Evolutionary conservation across 2,797 vertebrate species (phyloP), one percentile per base, ranked within the genome.

Genomic region (Cirrhinus mrigala): DNA sequence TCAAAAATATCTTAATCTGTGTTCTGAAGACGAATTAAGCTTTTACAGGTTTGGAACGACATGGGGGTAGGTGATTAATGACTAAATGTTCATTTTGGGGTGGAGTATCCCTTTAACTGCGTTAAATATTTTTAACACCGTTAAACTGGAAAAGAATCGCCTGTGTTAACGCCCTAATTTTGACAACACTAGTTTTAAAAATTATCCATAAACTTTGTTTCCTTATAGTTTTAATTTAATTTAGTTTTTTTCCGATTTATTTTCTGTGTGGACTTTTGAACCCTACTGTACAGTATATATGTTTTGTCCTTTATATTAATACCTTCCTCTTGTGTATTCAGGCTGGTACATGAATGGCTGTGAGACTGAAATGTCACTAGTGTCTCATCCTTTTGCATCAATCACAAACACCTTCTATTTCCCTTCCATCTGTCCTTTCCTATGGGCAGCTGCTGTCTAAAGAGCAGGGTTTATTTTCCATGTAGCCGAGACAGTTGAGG

Each of bases 281-380:
- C 18, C 33, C 33, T 44, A 40, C 18, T 44, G 33, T 12, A 70
- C 20, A 14, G 20, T n/a, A 1, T 46, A 44, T 44, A 70, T 44
- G 68, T 14, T 15, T 77, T 58, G 24, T 58, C 52, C 20, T 37
- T 56, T n/a, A 58, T 77, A 37, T 56, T 52, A 77, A 77, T 56
- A 56, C 29, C 29, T 77, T 77, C 8, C 75, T 37, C 52, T 33
- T 77, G 6, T 29, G 29, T 29, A 27, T 4, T 56, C 29, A 40
- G 52, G 33, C 29, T 40, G 9, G 18, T 24, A 70, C 62, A 70
- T 20, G 69, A 68, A 60, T 71, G 66, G 54, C 56, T 80, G 40
- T 71, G 56, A 80, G 80, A 75, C 68, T 79, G n/a, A 87, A 87
- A 89, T 87, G 85, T 87, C 87, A 68, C 22, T 71, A 9, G 50